Evolutionary conservation across 2,113 vertebrate species (phyloP).

Genomic region (Lepus europaeus): DNA sequence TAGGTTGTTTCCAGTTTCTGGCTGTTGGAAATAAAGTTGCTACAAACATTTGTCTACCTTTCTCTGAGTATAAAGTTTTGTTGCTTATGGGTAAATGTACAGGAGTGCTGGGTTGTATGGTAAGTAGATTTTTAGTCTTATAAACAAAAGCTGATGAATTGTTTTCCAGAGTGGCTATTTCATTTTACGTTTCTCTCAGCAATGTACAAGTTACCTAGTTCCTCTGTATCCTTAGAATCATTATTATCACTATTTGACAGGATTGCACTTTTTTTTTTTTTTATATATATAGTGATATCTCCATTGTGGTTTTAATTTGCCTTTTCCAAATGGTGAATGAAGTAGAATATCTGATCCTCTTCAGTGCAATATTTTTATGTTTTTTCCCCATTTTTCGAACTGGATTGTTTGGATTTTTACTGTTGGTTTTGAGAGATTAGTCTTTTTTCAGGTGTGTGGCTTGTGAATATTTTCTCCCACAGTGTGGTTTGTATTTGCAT

Average conservation of each 20-base stretch:
- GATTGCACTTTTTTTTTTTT: background rate
- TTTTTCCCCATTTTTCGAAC: conserved; percentile 21
- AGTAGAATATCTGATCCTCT: background rate
- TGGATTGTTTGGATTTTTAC: conserved; percentile 25
- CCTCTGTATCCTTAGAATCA: background rate
- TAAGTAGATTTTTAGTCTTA: conserved; percentile 49
- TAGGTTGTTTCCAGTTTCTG: background rate
- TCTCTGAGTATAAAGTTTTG: conserved; percentile 30
- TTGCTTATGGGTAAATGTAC: conserved; percentile 14
- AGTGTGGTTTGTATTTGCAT: no score
- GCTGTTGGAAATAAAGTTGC: background rate
- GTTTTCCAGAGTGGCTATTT: background rate
- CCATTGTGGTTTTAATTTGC: background rate
- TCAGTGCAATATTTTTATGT: background rate
- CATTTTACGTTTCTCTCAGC: conserved; percentile 16
- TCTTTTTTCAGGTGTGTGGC: no score
- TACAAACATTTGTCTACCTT: background rate
- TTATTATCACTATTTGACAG: background rate
- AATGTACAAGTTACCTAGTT: background rate
- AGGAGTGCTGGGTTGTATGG: background rate
- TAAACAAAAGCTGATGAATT: background rate
- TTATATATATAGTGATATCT: background rate
- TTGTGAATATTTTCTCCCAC: no score
- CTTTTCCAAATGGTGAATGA: background rate
- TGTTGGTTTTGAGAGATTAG: background rate